Evolutionary conservation across 2,888 invertebrate genomes (phyloP).

Genomic region (Ferrisia virgata): DNA sequence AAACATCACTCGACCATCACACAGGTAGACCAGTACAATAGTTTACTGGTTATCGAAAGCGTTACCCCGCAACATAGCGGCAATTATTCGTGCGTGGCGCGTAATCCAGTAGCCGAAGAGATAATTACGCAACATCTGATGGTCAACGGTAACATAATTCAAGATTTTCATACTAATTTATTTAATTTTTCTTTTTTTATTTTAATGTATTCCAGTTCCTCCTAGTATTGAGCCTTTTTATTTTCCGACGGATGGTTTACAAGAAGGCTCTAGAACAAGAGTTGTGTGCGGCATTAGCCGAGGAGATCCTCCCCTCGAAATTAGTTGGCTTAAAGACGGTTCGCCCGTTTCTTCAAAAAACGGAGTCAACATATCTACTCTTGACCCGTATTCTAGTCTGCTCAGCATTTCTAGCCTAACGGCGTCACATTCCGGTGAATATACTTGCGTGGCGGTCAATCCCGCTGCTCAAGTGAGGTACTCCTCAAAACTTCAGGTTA

Average conservation of each 20-base stretch:
- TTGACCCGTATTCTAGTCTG: constrained; percentile 74
- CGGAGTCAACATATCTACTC: constrained; percentile 65
- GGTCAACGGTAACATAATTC: constrained; percentile 69
- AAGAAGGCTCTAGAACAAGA: constrained; percentile 77
- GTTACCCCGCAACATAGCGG: constrained; percentile 73
- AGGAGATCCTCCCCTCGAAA: constrained; percentile 75
- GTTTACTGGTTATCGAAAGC: constrained; percentile 73
- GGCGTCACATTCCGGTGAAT: constrained; percentile 72
- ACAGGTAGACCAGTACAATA: constrained; percentile 73
- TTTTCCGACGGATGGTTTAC: constrained; percentile 73
- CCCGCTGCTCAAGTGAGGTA: constrained; percentile 75
- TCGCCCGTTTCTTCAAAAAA: constrained; percentile 63
- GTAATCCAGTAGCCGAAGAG: constrained; percentile 70
- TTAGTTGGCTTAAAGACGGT: constrained; percentile 80
- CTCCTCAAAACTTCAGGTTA: constrained; percentile 75
- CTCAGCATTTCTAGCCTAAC: constrained; percentile 73
- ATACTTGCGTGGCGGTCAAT: constrained; percentile 75
- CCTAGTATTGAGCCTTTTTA: constrained; percentile 81
- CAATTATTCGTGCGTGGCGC: constrained; percentile 72
- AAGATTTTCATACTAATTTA: constrained; percentile 35
- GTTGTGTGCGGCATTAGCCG: constrained; percentile 76
- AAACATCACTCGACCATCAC: constrained; percentile 64
- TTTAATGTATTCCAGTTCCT: constrained; percentile 62
- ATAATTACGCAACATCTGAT: constrained; percentile 69
- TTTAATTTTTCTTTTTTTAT: not conserved